A percentile compares a stretch with the other conserved stretches of the same genome.
Conservation (phyloP, 1,140 invertebrate genomes). For the Saccostrea cuccullata region DNA sequence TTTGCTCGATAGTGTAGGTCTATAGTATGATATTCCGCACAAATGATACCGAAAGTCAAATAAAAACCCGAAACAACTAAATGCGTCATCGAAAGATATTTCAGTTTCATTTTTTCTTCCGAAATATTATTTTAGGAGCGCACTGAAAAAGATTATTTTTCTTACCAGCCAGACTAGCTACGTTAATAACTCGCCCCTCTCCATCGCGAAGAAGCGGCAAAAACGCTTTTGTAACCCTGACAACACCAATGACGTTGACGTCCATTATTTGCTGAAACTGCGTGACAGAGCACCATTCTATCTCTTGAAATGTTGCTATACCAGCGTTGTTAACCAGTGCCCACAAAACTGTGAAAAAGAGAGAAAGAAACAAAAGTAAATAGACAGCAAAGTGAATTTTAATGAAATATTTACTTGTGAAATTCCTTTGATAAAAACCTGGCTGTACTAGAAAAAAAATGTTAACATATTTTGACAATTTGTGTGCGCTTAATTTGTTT, state of each 20-base stretch:
- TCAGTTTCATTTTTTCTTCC: too few species aligned
- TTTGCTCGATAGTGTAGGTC: too few species aligned
- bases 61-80: too few species aligned
- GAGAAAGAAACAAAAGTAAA: background rate
- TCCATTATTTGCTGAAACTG: conserved; percentile 74
- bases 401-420: background rate
- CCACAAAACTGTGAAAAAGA: conserved; percentile 69
- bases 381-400: background rate
- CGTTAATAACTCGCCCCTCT: conserved; percentile 85
- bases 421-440: too few species aligned
- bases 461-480: too few species aligned
- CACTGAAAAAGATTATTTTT: conserved; percentile 20
- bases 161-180: conserved; percentile 85
- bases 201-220: conserved; percentile 71
- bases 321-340: conserved; percentile 77
- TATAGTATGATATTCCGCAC: too few species aligned
- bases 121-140: too few species aligned
- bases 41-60: too few species aligned
- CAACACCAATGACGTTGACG: conserved; percentile 75
- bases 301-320: conserved; percentile 71
- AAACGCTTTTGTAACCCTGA: conserved; percentile 75
- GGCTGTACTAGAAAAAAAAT: too few species aligned
- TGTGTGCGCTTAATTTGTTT: background rate
- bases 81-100: too few species aligned
- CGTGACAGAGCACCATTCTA: conserved; percentile 74